Evolutionary conservation across 2,888 invertebrate species (phyloP).

Genomic region (Agriopis leucophaearia): DNA sequence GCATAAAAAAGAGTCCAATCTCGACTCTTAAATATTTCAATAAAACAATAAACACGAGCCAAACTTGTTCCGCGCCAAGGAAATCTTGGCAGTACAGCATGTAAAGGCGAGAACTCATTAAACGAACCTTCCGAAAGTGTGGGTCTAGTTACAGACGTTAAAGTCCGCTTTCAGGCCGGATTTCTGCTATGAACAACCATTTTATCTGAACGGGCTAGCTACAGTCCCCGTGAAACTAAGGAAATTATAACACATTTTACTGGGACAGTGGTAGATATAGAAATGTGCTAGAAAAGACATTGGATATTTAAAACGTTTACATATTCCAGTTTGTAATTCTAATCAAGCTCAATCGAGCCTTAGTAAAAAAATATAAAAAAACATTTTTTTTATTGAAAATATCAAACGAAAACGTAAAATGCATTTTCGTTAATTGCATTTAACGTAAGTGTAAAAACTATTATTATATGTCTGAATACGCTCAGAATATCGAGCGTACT

Average conservation of each 20-base stretch:
- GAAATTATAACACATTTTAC: conserved; percentile 51
- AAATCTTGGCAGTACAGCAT: conserved; percentile 37
- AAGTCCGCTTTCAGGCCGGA: conserved; percentile 43
- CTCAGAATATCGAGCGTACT: too few species aligned
- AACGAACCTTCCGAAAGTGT: conserved; percentile 47
- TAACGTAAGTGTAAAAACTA: too few species aligned
- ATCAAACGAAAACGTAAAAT: too few species aligned
- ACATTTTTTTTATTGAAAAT: too few species aligned
- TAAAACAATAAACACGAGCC: conserved; percentile 21
- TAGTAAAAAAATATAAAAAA: too few species aligned
- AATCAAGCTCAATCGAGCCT: too few species aligned
- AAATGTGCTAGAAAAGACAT: conserved; percentile 22
- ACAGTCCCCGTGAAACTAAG: conserved; percentile 44
- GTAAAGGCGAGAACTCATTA: conserved; percentile 45
- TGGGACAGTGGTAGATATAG: conserved; percentile 31
- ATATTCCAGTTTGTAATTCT: too few species aligned
- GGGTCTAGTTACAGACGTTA: conserved; percentile 53
- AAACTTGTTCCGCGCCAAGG: conserved; percentile 17
- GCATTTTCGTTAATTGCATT: too few species aligned
- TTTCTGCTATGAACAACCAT: conserved; percentile 48
- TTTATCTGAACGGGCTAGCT: conserved; percentile 44
- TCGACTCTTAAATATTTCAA: conserved; percentile 19
- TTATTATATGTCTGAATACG: too few species aligned
- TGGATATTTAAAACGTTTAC: too few species aligned
- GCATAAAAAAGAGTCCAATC: conserved; percentile 10